Evolutionary conservation across 2,797 vertebrate species (phyloP).

Genomic region (Hippopotamyrus pictus): DNA sequence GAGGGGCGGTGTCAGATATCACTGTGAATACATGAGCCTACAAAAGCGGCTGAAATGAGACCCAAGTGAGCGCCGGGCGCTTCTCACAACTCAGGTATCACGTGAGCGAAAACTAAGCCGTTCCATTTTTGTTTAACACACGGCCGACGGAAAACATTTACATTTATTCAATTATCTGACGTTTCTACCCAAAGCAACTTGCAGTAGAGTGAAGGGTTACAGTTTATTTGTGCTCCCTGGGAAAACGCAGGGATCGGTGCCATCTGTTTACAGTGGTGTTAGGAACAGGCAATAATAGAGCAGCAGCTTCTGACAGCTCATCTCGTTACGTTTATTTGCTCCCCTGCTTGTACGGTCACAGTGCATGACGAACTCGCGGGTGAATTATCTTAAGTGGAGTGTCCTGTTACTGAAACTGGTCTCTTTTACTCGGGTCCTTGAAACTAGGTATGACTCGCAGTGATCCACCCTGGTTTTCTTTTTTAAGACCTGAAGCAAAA

Average conservation of each 20-base stretch:
- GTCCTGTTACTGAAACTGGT: not conserved
- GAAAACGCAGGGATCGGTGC: not conserved
- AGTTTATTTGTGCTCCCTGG: not conserved
- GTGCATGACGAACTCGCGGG: not conserved
- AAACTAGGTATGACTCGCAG: not conserved
- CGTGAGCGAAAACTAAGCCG: not conserved
- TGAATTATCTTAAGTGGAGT: not conserved
- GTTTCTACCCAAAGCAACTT: not conserved
- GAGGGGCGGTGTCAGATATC: slow-evolving; percentile 22
- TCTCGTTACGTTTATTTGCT: not conserved
- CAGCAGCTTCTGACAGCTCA: not conserved
- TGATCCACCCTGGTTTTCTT: not conserved
- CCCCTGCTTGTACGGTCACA: not conserved
- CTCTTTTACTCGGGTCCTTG: not conserved
- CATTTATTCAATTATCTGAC: not conserved
- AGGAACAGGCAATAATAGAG: not conserved
- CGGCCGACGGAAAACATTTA: not conserved
- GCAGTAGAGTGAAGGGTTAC: not conserved
- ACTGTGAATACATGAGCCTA: slow-evolving; percentile 11
- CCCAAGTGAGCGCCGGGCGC: not conserved
- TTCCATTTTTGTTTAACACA: not conserved
- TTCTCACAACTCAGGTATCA: not conserved
- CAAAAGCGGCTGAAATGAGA: not conserved
- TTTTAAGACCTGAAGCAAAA: slow-evolving; percentile 4
- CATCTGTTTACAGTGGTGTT: not conserved